Conservation (phyloP, 2,113 vertebrate genomes). For the Arenaria interpres region DNA sequence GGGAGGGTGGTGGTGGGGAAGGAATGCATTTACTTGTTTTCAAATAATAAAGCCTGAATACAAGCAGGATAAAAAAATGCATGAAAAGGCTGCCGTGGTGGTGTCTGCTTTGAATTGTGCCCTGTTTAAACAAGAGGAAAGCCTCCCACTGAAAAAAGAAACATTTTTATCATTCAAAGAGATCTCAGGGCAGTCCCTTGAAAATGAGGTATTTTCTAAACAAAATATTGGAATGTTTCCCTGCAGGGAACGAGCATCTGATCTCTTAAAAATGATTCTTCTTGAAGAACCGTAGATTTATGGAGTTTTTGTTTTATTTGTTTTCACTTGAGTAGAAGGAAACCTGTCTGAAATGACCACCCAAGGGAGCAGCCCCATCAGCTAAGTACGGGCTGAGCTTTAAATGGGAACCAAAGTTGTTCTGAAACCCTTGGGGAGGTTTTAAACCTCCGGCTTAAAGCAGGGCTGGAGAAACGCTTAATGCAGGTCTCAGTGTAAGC, state of each 20-base stretch:
- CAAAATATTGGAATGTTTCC: conserved; percentile 53
- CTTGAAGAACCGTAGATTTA: conserved; percentile 20
- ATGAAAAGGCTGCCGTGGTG: not conserved
- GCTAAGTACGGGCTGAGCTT: not conserved
- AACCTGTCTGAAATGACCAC: conserved; percentile 60
- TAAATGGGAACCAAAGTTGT: not conserved
- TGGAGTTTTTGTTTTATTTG: conserved; percentile 38
- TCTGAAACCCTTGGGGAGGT: not conserved
- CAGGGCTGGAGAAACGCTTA: not conserved
- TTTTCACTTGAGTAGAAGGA: conserved; percentile 29
- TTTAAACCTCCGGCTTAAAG: not conserved
- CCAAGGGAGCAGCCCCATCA: conserved; percentile 25
- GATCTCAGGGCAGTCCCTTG: conserved; percentile 51
- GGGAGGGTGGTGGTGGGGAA: not conserved
- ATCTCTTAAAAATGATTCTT: conserved; percentile 19
- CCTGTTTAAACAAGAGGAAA: conserved; percentile 56
- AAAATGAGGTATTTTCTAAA: conserved; percentile 65
- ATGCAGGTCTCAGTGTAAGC: not conserved
- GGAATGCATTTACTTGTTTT: conserved; percentile 55
- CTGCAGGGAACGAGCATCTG: conserved; percentile 37
- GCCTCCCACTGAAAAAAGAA: conserved; percentile 58
- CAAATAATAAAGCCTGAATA: conserved; percentile 52
- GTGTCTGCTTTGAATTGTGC: conserved; percentile 54
- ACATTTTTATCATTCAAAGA: conserved; percentile 59
- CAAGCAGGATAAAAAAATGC: conserved; percentile 1